These are phyloP conservation scores for Sphaerophoria taeniata DNA, from an alignment of 2,888 invertebrate species.

Conservation along the genomic window DNA sequence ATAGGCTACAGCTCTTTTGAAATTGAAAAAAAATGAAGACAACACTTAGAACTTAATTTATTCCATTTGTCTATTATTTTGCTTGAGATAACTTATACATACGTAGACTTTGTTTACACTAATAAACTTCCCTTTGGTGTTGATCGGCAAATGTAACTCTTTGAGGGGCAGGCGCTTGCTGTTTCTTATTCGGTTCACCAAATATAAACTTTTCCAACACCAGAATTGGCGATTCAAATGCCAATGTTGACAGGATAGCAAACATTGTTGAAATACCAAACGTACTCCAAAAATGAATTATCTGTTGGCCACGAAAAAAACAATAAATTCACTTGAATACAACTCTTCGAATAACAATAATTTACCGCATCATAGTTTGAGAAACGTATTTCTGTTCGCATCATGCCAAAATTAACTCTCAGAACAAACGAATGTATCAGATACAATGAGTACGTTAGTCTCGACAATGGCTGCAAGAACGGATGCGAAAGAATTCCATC, in stretches of 20 bases:
- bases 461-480: slow-evolving; percentile 71
- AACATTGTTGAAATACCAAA: slow-evolving; percentile 66
- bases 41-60: too few relatives aligned
- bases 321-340: neutral
- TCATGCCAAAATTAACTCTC: slow-evolving; percentile 23
- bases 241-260: slow-evolving; percentile 78
- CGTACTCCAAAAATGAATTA: slow-evolving; percentile 62
- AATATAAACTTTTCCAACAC: slow-evolving; percentile 78
- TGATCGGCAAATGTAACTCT: neutral
- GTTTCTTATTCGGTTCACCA: neutral
- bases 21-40: too few relatives aligned
- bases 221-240: slow-evolving; percentile 81
- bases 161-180: neutral
- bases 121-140: neutral
- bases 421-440: slow-evolving; percentile 62
- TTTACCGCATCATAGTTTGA: slow-evolving; percentile 56
- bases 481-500: slow-evolving; percentile 63
- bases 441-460: slow-evolving; percentile 73
- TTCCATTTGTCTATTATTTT: too few relatives aligned
- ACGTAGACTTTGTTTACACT: neutral
- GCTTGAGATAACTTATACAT: too few relatives aligned
- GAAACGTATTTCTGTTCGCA: slow-evolving; percentile 46
- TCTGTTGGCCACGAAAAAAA: slow-evolving; percentile 13
- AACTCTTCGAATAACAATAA: neutral
- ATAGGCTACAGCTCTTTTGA: too few relatives aligned